Percentiles rank a stretch among this genome's conserved stretches.
Evolutionary conservation across 2,797 vertebrate genomes (phyloP).

Genomic region (Leptatherina wallacei): DNA sequence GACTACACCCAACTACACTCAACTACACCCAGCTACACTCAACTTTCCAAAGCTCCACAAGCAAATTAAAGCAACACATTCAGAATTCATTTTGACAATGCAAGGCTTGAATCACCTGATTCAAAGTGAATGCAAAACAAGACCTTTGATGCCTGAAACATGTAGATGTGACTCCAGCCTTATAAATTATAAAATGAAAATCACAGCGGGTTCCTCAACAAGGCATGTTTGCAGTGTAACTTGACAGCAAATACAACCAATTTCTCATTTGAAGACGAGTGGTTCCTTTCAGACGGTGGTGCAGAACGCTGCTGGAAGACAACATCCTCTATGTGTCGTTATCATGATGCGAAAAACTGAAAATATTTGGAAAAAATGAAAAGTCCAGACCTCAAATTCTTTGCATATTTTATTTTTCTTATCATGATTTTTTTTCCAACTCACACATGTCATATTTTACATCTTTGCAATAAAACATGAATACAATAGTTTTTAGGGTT

Average conservation of each 20-base stretch:
- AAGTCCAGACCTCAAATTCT: conserved; percentile 90
- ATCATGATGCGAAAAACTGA: too few relatives aligned
- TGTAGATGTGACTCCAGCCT: too few relatives aligned
- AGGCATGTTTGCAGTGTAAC: not conserved
- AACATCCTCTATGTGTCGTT: too few relatives aligned
- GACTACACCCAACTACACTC: too few relatives aligned
- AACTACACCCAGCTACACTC: too few relatives aligned
- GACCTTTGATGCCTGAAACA: too few relatives aligned
- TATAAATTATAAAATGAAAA: not conserved
- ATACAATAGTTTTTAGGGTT: conserved; percentile 99
- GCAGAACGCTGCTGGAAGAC: too few relatives aligned
- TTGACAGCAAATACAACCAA: not conserved
- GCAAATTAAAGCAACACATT: too few relatives aligned
- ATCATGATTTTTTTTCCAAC: conserved; percentile 91
- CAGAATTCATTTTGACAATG: too few relatives aligned
- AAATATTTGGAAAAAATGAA: conserved; percentile 43
- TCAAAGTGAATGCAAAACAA: too few relatives aligned
- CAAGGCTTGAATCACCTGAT: too few relatives aligned
- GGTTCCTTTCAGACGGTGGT: not conserved
- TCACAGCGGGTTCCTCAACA: not conserved
- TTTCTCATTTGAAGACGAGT: not conserved
- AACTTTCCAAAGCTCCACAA: too few relatives aligned
- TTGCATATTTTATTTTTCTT: conserved; percentile 99
- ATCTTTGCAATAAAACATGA: conserved; percentile 99
- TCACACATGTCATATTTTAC: conserved; percentile 99